Conservation (phyloP, 2,113 vertebrate genomes). For the Peucedramus taeniatus region DNA sequence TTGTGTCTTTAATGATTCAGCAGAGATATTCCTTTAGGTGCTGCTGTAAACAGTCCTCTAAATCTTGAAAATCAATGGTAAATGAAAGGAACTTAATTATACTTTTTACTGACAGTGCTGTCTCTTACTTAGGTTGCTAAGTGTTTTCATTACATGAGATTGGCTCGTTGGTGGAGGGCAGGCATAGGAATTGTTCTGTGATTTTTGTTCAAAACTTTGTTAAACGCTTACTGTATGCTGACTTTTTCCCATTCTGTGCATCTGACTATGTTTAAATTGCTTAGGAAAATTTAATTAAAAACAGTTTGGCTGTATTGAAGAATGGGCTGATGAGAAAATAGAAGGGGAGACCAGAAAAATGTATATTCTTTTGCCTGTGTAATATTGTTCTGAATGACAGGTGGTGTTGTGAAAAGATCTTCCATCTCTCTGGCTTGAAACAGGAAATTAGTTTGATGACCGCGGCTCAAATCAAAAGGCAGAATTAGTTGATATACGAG, state of each 20-base stretch:
- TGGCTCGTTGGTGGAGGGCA: background rate
- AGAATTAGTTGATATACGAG: background rate
- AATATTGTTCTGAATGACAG: background rate
- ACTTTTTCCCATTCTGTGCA: background rate
- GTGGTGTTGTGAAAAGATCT: background rate
- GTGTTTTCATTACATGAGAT: background rate
- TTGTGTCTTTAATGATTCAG: background rate
- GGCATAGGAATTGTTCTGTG: background rate
- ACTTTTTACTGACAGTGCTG: background rate
- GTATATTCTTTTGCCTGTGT: background rate
- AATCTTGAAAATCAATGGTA: conserved; percentile 17
- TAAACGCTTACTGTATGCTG: background rate
- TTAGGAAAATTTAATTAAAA: background rate
- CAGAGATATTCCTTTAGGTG: background rate
- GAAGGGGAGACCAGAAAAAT: background rate
- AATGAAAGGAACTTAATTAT: conserved; percentile 19
- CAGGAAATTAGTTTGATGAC: background rate
- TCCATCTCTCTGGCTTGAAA: background rate
- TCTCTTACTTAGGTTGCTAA: conserved; percentile 10
- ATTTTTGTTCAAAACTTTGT: background rate
- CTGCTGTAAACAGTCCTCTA: background rate
- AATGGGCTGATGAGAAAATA: background rate
- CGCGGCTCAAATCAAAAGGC: background rate
- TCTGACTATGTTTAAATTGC: background rate
- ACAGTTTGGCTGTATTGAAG: background rate